Conservation (phyloP, 2,113 vertebrate genomes). For the Miniopterus natalensis region DNA sequence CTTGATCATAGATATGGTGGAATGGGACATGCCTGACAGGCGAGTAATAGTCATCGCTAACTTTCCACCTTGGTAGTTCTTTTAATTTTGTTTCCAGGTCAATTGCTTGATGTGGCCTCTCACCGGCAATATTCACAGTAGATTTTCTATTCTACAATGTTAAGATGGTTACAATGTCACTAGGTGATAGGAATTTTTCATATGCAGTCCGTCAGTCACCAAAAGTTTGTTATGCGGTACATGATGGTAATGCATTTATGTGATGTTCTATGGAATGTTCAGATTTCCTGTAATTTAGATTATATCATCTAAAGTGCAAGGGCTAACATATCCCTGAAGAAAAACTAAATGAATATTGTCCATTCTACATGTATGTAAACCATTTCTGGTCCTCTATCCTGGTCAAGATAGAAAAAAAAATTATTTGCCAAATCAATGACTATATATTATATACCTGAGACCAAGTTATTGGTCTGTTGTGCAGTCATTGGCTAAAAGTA, state of each 20-base stretch:
- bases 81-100: neutral
- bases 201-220: neutral
- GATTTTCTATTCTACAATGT: neutral
- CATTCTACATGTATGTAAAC: neutral
- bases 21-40: neutral
- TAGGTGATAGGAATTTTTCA: neutral
- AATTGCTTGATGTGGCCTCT: neutral
- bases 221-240: neutral
- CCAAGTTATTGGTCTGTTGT: neutral
- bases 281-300: neutral
- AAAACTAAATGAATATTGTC: constrained; percentile 16
- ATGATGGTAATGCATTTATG: neutral
- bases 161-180: neutral
- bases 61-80: neutral
- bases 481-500: neutral
- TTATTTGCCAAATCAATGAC: neutral
- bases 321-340: neutral
- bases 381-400: neutral
- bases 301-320: neutral
- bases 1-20: neutral
- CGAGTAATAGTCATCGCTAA: neutral
- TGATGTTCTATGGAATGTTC: neutral
- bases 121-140: neutral
- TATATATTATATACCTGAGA: neutral
- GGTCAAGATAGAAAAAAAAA: neutral